Conservation (phyloP, 2,797 vertebrate genomes). For the Mormyrops attenuatus region DNA sequence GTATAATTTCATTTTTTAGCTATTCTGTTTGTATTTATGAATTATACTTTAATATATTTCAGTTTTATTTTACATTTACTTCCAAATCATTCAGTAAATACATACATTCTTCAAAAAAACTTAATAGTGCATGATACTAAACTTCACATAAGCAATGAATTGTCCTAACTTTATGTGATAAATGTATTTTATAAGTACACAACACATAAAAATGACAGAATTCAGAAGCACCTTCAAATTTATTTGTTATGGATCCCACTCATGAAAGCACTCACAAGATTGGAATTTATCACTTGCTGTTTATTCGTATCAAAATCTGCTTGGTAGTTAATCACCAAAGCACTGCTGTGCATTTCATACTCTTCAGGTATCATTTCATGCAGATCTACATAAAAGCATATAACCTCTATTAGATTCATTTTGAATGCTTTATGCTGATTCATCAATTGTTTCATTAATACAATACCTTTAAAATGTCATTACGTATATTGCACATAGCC, state of each 20-base stretch:
- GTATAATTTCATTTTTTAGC: neutral
- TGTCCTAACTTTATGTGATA: neutral
- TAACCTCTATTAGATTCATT: neutral
- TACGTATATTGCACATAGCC: neutral
- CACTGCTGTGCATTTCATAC: neutral
- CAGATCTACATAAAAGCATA: conserved; percentile 1
- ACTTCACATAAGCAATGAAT: neutral
- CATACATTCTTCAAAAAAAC: neutral
- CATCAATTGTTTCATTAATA: neutral
- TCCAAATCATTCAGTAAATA: neutral
- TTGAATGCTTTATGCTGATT: neutral
- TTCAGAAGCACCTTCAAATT: neutral
- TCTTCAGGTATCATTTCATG: neutral
- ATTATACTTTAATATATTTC: neutral
- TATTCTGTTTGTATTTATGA: neutral
- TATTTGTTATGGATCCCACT: neutral
- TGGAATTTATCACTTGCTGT: neutral
- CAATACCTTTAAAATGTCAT: neutral
- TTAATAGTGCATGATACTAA: neutral
- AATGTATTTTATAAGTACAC: neutral
- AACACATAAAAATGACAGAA: neutral
- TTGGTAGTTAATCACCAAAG: neutral
- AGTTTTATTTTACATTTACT: neutral
- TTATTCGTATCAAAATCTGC: neutral
- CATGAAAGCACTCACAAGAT: neutral